Conservation (phyloP, 1,140 invertebrate species). For the Schlechtendalia chinensis region DNA sequence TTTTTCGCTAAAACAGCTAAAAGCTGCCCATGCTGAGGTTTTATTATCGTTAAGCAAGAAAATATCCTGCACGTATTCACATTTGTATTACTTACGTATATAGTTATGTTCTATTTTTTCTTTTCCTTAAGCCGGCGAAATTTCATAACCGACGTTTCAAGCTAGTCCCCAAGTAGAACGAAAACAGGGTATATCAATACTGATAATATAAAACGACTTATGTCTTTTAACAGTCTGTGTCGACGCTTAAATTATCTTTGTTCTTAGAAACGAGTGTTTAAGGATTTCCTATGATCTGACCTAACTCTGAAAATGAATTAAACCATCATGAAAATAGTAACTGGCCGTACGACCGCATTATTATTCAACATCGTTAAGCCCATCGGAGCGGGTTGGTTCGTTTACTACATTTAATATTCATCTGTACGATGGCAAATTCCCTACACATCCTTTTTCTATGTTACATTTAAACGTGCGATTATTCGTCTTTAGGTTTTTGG, state of each 20-base stretch:
- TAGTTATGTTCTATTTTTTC: too few species aligned
- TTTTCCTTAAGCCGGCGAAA: too few species aligned
- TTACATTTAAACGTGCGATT: background rate
- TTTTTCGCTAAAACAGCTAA: too few species aligned
- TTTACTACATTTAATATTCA: constrained; percentile 25
- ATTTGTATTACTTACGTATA: too few species aligned
- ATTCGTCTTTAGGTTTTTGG: background rate
- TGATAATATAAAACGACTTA: background rate
- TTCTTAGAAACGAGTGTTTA: constrained; percentile 8
- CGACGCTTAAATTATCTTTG: constrained; percentile 2
- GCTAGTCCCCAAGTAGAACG: too few species aligned
- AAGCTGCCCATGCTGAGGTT: too few species aligned
- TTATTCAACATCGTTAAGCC: background rate
- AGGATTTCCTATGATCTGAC: too few species aligned
- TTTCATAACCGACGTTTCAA: background rate
- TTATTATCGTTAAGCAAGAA: too few species aligned
- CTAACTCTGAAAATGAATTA: background rate
- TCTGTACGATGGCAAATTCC: background rate
- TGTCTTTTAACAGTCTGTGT: background rate
- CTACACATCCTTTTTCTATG: background rate
- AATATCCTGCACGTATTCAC: too few species aligned
- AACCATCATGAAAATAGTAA: constrained; percentile 22
- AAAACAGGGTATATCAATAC: background rate
- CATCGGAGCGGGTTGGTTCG: background rate
- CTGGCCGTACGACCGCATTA: background rate